Percentiles rank a stretch among this genome's conserved stretches.
Conservation (phyloP, 2,113 vertebrate species). For the Megaceryle torquata region DNA sequence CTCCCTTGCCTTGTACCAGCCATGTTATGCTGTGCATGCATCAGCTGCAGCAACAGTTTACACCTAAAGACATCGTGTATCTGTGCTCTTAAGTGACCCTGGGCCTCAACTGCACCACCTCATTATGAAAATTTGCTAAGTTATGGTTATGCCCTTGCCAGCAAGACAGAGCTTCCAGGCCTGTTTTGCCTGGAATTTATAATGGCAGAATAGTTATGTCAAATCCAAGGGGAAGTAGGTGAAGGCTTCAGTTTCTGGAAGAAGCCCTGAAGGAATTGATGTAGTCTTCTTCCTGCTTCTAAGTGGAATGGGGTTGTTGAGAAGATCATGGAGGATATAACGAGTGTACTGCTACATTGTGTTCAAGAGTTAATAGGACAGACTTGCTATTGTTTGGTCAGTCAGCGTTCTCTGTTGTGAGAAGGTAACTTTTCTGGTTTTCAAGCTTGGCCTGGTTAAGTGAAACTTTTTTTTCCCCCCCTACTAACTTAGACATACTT, state of each 20-base stretch:
- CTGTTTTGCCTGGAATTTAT: background rate
- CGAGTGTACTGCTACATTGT: accelerated
- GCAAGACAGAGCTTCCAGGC: background rate
- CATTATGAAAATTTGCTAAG: background rate
- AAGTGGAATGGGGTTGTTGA: background rate
- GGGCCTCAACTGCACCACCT: background rate
- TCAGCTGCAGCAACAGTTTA: background rate
- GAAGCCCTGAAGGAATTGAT: background rate
- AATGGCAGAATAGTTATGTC: background rate
- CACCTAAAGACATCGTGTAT: background rate
- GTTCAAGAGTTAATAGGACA: background rate
- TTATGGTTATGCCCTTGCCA: background rate
- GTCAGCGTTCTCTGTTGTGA: background rate
- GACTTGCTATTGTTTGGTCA: background rate
- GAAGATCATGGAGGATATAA: background rate
- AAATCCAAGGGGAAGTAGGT: background rate
- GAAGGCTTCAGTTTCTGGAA: background rate
- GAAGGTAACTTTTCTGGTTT: background rate
- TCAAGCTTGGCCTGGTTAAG: background rate
- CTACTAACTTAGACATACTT: background rate
- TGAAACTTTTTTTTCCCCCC: background rate
- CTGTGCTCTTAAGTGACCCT: background rate
- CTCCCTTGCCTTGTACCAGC: background rate
- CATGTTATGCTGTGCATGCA: background rate
- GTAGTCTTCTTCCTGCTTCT: background rate